phyloP scores from a whole-genome alignment of 2,888 invertebrate genomes.

The Platycheirus rosarum region DNA sequence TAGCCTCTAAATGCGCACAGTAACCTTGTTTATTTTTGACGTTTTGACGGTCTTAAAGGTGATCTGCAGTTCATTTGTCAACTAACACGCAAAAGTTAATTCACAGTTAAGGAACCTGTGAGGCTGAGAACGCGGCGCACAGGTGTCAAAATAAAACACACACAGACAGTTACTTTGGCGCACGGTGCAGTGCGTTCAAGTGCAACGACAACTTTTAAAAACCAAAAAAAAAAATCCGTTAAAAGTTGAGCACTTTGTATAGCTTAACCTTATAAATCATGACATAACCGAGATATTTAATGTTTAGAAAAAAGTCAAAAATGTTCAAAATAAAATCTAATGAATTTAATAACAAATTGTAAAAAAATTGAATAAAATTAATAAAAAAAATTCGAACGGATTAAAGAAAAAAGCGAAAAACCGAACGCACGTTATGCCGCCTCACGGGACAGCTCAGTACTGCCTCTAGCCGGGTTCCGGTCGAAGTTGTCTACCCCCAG shows the following conservation, averaged over 20 bases:
- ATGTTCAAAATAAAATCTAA: conserved; percentile 12
- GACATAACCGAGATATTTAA: neutral
- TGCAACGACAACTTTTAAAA: conserved; percentile 65
- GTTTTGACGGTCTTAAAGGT: conserved; percentile 25
- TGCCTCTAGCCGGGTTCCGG: conserved; percentile 73
- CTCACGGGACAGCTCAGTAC: conserved; percentile 74
- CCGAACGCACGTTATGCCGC: conserved; percentile 74
- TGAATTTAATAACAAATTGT: neutral
- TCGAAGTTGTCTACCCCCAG: conserved; percentile 72
- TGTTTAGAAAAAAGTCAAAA: conserved; percentile 1
- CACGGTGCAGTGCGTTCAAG: conserved; percentile 62
- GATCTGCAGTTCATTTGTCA: conserved; percentile 35
- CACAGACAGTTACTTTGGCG: conserved; percentile 31
- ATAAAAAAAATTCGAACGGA: conserved; percentile 47
- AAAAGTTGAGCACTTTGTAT: conserved; percentile 40
- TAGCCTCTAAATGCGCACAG: neutral
- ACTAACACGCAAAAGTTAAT: conserved; percentile 11
- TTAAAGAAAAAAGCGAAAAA: conserved; percentile 52
- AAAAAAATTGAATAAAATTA: conserved; percentile 14
- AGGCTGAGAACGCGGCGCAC: conserved; percentile 40
- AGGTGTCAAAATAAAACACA: conserved; percentile 66
- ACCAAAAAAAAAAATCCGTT: conserved; percentile 54
- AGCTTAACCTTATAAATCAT: neutral
- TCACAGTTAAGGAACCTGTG: conserved; percentile 58
- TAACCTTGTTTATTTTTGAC: conserved; percentile 51